Base-by-base conservation (phyloP, 2,113 vertebrate genomes). In the Lamprotornis superbus region DNA sequence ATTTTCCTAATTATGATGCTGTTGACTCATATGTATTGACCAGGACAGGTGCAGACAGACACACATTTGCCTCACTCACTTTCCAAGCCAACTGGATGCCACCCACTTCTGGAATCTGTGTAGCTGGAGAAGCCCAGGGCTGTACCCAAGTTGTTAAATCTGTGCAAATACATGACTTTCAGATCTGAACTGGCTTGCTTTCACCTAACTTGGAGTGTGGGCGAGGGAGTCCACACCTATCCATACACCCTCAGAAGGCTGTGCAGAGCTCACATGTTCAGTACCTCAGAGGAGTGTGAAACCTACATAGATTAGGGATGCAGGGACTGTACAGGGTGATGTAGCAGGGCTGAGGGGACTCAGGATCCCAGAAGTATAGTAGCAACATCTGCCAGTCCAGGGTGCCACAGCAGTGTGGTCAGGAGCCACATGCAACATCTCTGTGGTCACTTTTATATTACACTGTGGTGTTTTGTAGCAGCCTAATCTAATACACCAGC, bases 21-120 rank as follows among this genome's bases (percentile, higher is more conserved):
- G 39, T 92, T 97, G 88, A 91, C 70, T 92, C 85, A 92, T n/a
- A 50, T 75, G 11, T 91, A 96, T 96, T 96, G 95, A 96, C 95
- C 92, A 94, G 78, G 49, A 88, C 95, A 95, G 95, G 96, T 94
- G 92, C 82, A 88, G 87, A 89, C 95, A 96, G 92, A 91, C 95
- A 79, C 9, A 7, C 49, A 82, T 96, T 95, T 95, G 79, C 94
- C 53, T 96, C 85, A 95, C 46, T 90, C 39, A 0, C 25, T 94
- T 91, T 85, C 70, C 82, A 93, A 85, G 94, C 92, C 94, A 97
- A 80, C 40, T 83, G 63, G n/a, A 85, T 95, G 85, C 92, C 95
- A 94, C 94, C 94, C 95, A 97, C 61, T 50, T 93, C 53, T 92
- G 92, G 82, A 94, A 95, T 96, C 85, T 83, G 28, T 87, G 49